Conservation (phyloP, 1,140 invertebrate genomes). For the Drosophila sucinea region DNA sequence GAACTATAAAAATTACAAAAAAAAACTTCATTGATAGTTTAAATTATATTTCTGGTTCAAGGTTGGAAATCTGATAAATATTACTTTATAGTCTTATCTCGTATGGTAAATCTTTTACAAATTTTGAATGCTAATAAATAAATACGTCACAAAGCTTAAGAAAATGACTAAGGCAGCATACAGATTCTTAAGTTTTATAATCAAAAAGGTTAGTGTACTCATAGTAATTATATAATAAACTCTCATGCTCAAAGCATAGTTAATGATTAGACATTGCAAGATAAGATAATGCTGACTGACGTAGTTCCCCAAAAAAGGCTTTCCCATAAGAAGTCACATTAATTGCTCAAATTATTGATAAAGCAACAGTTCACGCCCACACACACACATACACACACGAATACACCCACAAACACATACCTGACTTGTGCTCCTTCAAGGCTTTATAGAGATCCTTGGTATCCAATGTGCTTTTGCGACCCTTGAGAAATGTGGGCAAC, state of each 20-base stretch:
- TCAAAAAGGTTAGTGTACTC: background rate
- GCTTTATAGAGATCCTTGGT: slow-evolving; percentile 85
- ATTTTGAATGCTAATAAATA: no score
- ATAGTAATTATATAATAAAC: slow-evolving; percentile 4
- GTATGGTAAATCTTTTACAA: no score
- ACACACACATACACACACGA: background rate
- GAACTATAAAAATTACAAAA: no score
- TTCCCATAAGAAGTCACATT: background rate
- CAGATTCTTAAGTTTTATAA: background rate
- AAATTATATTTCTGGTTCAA: no score
- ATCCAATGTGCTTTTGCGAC: slow-evolving; percentile 84
- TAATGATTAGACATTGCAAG: background rate
- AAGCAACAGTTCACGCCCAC: background rate
- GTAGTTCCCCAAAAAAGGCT: slow-evolving; percentile 1
- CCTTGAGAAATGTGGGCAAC: slow-evolving; percentile 84
- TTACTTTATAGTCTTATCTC: no score
- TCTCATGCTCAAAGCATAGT: background rate
- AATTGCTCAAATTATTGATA: background rate
- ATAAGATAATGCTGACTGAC: slow-evolving; percentile 4
- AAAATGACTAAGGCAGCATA: no score
- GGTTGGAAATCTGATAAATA: no score
- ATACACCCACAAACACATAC: slow-evolving; percentile 37
- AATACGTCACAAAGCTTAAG: no score
- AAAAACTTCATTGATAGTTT: no score
- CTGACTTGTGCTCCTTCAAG: slow-evolving; percentile 85